Base-by-base conservation (phyloP, 2,888 invertebrate species). In the Coenonympha glycerion region DNA sequence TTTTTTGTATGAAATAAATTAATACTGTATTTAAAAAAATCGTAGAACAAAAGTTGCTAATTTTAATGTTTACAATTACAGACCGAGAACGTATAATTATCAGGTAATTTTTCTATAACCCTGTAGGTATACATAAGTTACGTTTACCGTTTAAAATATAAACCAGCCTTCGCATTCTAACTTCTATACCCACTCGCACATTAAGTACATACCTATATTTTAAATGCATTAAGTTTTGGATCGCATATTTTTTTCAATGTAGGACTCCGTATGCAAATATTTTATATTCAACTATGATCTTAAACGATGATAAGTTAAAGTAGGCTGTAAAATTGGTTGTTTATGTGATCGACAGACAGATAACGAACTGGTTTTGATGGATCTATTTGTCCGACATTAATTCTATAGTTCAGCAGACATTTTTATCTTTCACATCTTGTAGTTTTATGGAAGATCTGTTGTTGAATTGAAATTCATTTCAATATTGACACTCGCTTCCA, bases 221-320 rank as follows among this genome's bases (percentile, higher is more conserved):
- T 31, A 31, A n/a, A n/a, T n/a, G n/a, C n/a, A n/a, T 11, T 11
- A 30, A 4, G 31, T 31, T 15, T 31, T 31, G n/a, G n/a, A n/a
- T n/a, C n/a, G n/a, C n/a, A 31, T 6, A 31, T 31, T 31, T 31
- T 6, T 15, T 31, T 8, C n/a, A n/a, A n/a, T n/a, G n/a, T 36
- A 19, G 34, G n/a, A 19, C 36, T 36, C n/a, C 19, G 11, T 22
- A 39, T 39, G 37, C 22, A 39, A 39, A 39, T 22, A 13, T 30
- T 13, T 19, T 22, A 39, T 39, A 22, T 39, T 22, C 8, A 13
- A 13, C 13, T n/a, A 18, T 36, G 34, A 36, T 36, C n/a, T 21
- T 39, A 4, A 39, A 13, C 22, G 19, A 6, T 11, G 22, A 39
- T 13, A 39, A 22, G 4, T 15, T 9, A 9, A 13, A 15, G 22